phyloP scores from a whole-genome alignment of 2,113 vertebrate species.

The Phalacrocorax aristotelis region DNA sequence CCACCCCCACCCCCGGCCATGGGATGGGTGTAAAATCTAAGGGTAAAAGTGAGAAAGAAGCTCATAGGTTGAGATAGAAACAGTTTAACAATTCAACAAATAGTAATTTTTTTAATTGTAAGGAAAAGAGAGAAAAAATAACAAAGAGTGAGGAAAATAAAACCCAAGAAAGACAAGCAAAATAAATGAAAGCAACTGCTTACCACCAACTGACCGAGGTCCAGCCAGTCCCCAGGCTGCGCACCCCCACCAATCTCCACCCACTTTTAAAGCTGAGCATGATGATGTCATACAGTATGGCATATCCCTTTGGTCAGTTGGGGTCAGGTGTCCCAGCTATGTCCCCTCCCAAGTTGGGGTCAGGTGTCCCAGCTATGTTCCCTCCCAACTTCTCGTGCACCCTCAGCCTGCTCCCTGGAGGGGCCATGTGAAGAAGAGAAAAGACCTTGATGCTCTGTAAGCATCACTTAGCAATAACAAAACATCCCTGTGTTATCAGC shows the following conservation, averaged over 20 bases:
- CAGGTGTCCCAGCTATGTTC: no score
- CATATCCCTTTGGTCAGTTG: background rate
- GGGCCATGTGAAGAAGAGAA: background rate
- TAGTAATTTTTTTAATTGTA: background rate
- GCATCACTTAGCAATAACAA: background rate
- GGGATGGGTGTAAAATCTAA: background rate
- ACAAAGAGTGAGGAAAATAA: background rate
- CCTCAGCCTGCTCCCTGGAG: rapidly evolving
- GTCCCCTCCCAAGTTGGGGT: background rate
- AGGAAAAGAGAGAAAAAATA: background rate
- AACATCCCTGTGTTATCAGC: background rate
- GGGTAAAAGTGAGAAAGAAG: background rate
- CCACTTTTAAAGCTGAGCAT: background rate
- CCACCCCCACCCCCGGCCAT: no score
- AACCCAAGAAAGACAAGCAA: background rate
- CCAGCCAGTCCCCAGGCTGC: rapidly evolving
- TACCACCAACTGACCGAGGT: rapidly evolving
- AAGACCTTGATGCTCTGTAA: background rate
- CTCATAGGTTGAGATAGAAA: background rate
- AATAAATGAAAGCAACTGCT: background rate
- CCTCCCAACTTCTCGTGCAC: background rate
- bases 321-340: background rate
- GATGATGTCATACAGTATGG: background rate
- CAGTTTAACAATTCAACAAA: background rate
- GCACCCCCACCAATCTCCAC: rapidly evolving